Conservation (phyloP, 2,888 invertebrate species). For the Blomia tropicalis region DNA sequence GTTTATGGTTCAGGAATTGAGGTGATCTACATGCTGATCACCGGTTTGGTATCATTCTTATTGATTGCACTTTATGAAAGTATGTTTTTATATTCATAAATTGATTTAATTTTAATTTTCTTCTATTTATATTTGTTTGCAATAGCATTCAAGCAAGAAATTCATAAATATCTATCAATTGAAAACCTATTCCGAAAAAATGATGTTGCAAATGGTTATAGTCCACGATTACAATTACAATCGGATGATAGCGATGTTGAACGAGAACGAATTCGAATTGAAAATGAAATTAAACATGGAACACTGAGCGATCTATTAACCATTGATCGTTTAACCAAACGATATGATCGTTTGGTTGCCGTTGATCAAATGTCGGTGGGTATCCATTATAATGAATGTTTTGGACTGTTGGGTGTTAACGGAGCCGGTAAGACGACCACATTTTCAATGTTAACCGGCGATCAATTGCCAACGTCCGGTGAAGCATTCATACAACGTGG, state of each 20-base stretch:
- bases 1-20: neutral
- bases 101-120: neutral
- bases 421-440: constrained; percentile 8
- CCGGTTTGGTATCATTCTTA: neutral
- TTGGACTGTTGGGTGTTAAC: constrained; percentile 1
- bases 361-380: neutral
- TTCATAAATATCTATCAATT: neutral
- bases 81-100: neutral
- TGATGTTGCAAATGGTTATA: neutral
- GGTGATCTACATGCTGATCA: neutral
- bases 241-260: constrained; percentile 8
- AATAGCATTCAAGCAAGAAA: neutral
- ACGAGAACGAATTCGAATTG: neutral
- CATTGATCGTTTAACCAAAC: neutral
- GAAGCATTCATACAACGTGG: constrained; percentile 25
- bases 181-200: neutral
- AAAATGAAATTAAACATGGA: neutral
- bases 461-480: constrained; percentile 25
- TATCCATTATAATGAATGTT: constrained; percentile 6
- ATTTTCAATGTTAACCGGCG: constrained; percentile 24
- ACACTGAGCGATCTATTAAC: neutral
- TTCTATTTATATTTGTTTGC: neutral
- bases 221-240: neutral
- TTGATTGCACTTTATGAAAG: constrained; percentile 4
- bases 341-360: neutral